Conservation (phyloP, 37 sponge, comb jelly and placozoan species). For the Agelas oroides region DNA sequence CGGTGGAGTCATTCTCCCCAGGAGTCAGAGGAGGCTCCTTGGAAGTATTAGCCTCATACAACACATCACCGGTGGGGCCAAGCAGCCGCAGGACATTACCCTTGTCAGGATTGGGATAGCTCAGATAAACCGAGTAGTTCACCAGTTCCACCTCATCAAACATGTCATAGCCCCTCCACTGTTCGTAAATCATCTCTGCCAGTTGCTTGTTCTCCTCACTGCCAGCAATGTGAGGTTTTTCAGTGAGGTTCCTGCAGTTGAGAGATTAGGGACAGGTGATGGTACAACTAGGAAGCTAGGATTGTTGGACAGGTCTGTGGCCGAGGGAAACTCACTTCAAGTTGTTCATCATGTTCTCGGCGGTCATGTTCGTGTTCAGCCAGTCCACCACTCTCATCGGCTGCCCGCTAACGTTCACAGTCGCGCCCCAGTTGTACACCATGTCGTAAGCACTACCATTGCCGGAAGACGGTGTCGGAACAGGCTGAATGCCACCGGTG, state of each 20-base stretch:
- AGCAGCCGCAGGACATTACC: slow-evolving; percentile 53
- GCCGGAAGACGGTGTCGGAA: too few species aligned
- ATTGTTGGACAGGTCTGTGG: too few species aligned
- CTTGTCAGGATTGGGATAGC: slow-evolving; percentile 57
- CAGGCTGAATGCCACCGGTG: too few species aligned
- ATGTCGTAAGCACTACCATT: too few species aligned
- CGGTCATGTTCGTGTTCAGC: slow-evolving; percentile 17
- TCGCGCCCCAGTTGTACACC: slow-evolving; percentile 33
- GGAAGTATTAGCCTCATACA: slow-evolving; percentile 49
- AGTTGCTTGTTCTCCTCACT: slow-evolving; percentile 40
- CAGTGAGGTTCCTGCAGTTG: slow-evolving; percentile 44
- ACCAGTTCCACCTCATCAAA: slow-evolving; percentile 74
- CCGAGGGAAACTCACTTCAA: slow-evolving; percentile 9
- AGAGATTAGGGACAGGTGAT: neutral
- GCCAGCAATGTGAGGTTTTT: slow-evolving; percentile 82
- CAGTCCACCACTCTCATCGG: slow-evolving; percentile 22
- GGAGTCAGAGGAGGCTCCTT: slow-evolving; percentile 58
- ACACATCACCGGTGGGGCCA: neutral
- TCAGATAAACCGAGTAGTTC: slow-evolving; percentile 70
- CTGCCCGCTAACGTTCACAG: slow-evolving; percentile 1
- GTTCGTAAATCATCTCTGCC: slow-evolving; percentile 38
- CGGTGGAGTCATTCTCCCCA: slow-evolving; percentile 70
- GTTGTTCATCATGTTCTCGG: slow-evolving; percentile 29
- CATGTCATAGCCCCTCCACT: slow-evolving; percentile 37
- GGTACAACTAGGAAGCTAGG: neutral